Evolutionary conservation across 37 sponge, comb jelly and placozoan genomes (phyloP).

Genomic region (Ephydatia muelleri): DNA sequence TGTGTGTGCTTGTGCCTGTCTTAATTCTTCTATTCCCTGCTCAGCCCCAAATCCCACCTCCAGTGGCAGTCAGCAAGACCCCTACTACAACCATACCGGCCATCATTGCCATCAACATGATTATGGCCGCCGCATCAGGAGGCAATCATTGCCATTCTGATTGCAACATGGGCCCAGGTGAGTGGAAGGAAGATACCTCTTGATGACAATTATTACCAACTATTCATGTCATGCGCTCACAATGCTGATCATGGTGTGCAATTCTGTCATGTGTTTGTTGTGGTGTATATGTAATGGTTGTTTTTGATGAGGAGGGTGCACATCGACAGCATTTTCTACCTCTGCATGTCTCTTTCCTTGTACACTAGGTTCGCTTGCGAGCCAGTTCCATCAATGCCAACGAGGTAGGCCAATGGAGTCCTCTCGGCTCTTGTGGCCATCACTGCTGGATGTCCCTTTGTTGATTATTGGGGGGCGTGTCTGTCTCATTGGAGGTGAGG

Average conservation of each 20-base stretch:
- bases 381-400: constrained; percentile 83
- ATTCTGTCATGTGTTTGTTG: too few species aligned
- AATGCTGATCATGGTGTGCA: too few species aligned
- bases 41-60: neutral
- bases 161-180: constrained; percentile 66
- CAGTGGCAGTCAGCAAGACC: constrained; percentile 1
- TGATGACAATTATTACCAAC: too few species aligned
- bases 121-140: constrained; percentile 62
- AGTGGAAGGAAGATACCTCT: too few species aligned
- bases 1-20: too few species aligned
- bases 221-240: too few species aligned
- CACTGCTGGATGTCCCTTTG: constrained; percentile 85
- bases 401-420: constrained; percentile 93
- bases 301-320: too few species aligned
- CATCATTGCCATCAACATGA: constrained; percentile 82
- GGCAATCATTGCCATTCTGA: constrained; percentile 56
- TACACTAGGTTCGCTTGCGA: constrained; percentile 53
- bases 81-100: constrained; percentile 45
- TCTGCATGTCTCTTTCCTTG: too few species aligned
- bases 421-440: constrained; percentile 91
- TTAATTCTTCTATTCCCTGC: neutral
- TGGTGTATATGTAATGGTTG: too few species aligned
- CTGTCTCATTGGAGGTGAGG: constrained; percentile 81
- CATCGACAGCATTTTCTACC: too few species aligned
- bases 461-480: constrained; percentile 73